Base-by-base conservation (phyloP, 1,140 invertebrate genomes). In the Phthorimaea operculella region DNA sequence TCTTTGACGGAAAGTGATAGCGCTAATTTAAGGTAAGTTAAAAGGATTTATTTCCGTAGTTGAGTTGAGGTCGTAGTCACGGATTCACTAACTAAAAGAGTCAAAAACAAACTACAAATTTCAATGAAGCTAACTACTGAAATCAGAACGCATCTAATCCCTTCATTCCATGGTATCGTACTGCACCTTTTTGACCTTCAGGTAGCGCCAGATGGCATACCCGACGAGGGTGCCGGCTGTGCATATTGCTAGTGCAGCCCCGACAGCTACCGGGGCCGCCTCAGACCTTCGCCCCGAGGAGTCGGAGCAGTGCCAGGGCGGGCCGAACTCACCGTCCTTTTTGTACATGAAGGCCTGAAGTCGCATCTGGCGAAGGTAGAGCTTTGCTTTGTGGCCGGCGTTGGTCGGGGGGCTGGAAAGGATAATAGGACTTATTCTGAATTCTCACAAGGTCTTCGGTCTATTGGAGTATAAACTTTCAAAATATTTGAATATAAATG, bases 161-260 rank as follows among this genome's bases (percentile, higher is more conserved):
- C 51, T 60, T 78, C 70, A 96, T 76, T 96, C 93, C 94, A 96
- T 96, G 0, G 93, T 96, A 70, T 95, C 94, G 76, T 97, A 97
- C 70, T 96, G 93, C 5, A 96, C 93, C 73, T 95, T 96, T 80
- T 96, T 96, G 28, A 96, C 89, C 78, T 95, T 95, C 69, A 95
- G 89, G 71, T 96, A 95, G 64, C 94, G 90, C 83, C 90, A 95
- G n/a, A 93, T 90, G 0, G 93, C 93, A 72, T 97, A 97, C 0
- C 93, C 94, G 4, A 92, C 89, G 14, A 97, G 89, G 0, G 93
- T 95, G 9, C 90, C 82, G 0, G 96, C 86, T 7, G 94, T 92
- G 0, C 92, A 90, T 18, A 94, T 89, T 1, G 94, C 93, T 16
- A 96, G 74, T 0, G 93, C 93, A n/a, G 93, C 94, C 5, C 95